A percentile compares a stretch with the other conserved stretches of the same genome.
phyloP scores from a whole-genome alignment of 1,140 invertebrate species.

The Drosophila orena region DNA sequence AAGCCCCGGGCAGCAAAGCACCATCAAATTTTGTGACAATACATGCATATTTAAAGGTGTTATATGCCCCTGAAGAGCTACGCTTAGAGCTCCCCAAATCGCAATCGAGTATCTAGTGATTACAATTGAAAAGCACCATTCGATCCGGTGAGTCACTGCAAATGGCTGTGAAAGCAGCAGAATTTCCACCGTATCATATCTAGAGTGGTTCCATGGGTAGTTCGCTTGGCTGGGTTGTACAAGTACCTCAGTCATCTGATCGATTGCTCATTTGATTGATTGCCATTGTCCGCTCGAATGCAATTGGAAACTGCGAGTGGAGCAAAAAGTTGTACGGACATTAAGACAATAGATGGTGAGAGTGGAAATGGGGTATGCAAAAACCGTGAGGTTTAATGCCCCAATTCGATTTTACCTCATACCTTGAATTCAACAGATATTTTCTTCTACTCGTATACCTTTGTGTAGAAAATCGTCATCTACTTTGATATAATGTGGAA shows the following conservation, averaged over 20 bases:
- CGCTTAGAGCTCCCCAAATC: slow-evolving; percentile 1
- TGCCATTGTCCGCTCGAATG: slow-evolving; percentile 17
- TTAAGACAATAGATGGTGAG: slow-evolving; percentile 29
- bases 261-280: slow-evolving; percentile 45
- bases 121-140: slow-evolving; percentile 2
- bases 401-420: too few species aligned
- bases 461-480: not conserved
- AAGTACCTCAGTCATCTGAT: slow-evolving; percentile 21
- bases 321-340: slow-evolving; percentile 28
- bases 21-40: slow-evolving; percentile 8
- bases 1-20: slow-evolving; percentile 6
- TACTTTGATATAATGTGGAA: not conserved
- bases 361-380: slow-evolving; percentile 16
- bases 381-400: not conserved
- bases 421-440: too few species aligned
- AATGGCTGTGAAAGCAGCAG: slow-evolving; percentile 51
- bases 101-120: not conserved
- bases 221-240: slow-evolving; percentile 6
- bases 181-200: slow-evolving; percentile 10
- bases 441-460: not conserved
- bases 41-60: not conserved
- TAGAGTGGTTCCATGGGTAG: slow-evolving; percentile 3
- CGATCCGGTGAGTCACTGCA: slow-evolving; percentile 33
- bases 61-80: slow-evolving; percentile 23
- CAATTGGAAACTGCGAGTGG: slow-evolving; percentile 36